Evolutionary conservation across 2,797 vertebrate genomes (phyloP), one percentile per base, ranked within the genome.

Genomic region (Malacoctenus gilli): DNA sequence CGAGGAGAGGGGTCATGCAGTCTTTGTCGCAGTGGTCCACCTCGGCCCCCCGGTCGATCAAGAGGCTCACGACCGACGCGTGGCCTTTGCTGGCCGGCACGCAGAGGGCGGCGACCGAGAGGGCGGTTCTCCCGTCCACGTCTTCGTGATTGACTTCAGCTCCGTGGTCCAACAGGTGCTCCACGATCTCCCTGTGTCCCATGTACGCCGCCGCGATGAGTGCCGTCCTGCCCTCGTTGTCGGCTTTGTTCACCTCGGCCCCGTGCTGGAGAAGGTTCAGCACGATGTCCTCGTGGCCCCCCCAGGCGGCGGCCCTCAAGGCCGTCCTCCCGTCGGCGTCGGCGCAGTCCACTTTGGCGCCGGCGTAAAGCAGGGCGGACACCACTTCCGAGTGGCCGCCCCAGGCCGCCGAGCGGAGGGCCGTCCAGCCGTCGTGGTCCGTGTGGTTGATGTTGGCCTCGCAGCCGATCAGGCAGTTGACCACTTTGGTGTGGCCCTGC

Each of bases 11-110:
- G 0, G 97, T 99, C 96, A 98, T 98, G 81, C 95, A 95, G 2
- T 99, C 97, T 80, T 98, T 98, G 78, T 99, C 97, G 5, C 96
- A 97, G 66, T 98, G 97, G 85, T 99, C 96, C 0, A 99, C 96
- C 58, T 97, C 95, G 3, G 97, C 96, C 0, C 96, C 94, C 0
- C 96, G 91, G 41, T 99, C 97, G 1, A 99, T 95, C 6, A 99
- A 80, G 7, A 99, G 94, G 76, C 96, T 98, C 13, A 98, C 96
- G 0, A 98, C 97, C 0, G 97, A 94, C 0, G 95, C 96, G 0
- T 99, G 96, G 1, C 97, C 96, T 84, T 97, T 97, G 32, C 97
- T 98, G 2, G 96, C 97, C 0, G 97, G 97, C 31, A 98, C 95
- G 4, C 97, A 98, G 12, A 99, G 95, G 0, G 97, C 97, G 0